Conservation (phyloP, 1,140 invertebrate species). For the Sitobion miscanthi region DNA sequence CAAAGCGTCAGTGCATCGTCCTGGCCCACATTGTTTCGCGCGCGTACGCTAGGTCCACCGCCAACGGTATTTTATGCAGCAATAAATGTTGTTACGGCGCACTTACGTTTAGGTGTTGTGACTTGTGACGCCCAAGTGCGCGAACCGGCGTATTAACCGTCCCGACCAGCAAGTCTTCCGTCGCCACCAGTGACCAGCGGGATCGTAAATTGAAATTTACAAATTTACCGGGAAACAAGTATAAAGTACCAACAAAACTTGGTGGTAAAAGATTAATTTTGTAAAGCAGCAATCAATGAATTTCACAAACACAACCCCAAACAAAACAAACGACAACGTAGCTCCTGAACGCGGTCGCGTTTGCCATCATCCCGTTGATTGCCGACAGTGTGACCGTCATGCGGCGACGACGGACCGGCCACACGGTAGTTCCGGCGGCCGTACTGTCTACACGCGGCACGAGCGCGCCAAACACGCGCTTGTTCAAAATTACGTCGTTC, state of each 20-base stretch:
- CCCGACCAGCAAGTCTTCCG: not conserved
- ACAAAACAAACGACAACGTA: conserved; percentile 55
- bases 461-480: not conserved
- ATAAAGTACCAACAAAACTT: conserved; percentile 54
- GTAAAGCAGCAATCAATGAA: conserved; percentile 53
- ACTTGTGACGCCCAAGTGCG: not conserved
- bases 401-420: not conserved
- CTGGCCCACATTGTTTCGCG: not conserved
- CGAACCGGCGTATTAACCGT: not conserved
- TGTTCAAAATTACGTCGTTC: not conserved
- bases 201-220: conserved; percentile 45
- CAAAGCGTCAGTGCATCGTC: not conserved
- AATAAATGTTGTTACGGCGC: not conserved
- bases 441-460: not conserved
- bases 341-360: conserved; percentile 35
- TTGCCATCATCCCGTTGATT: conserved; percentile 26
- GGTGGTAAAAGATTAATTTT: conserved; percentile 6
- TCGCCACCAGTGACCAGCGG: not conserved
- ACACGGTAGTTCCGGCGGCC: not conserved
- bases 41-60: not conserved
- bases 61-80: not conserved
- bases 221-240: conserved; percentile 54
- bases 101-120: conserved; percentile 21
- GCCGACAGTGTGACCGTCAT: not conserved
- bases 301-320: conserved; percentile 57